These are phyloP conservation scores for Podarcis raffonei DNA, from an alignment of 2,113 vertebrate species.

Conservation along the genomic window DNA sequence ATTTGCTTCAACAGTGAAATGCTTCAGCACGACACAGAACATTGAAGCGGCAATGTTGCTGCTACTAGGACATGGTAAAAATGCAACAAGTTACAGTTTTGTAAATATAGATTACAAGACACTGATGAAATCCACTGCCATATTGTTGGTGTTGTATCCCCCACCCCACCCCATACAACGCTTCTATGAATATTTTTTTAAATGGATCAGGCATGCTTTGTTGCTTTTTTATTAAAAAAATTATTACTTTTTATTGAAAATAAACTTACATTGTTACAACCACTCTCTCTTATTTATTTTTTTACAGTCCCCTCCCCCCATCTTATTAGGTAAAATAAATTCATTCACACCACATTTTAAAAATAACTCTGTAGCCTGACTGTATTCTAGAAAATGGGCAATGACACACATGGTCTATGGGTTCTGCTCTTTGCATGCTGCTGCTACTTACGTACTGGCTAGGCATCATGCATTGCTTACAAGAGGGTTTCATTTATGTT, in stretches of 20 bases:
- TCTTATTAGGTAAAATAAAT: slow-evolving; percentile 31
- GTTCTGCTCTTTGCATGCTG: slow-evolving; percentile 80
- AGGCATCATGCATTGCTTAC: slow-evolving; percentile 86
- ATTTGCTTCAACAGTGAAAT: slow-evolving; percentile 65
- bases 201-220: slow-evolving; percentile 51
- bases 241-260: neutral
- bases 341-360: slow-evolving; percentile 24
- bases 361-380: slow-evolving; percentile 34
- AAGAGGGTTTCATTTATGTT: slow-evolving; percentile 74
- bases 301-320: neutral
- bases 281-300: slow-evolving; percentile 5
- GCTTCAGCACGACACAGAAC: slow-evolving; percentile 62
- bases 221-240: slow-evolving; percentile 31
- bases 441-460: slow-evolving; percentile 84
- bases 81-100: slow-evolving; percentile 38
- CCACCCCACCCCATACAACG: slow-evolving; percentile 14
- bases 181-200: slow-evolving; percentile 17
- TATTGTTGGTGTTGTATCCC: slow-evolving; percentile 9
- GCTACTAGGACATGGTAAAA: slow-evolving; percentile 42
- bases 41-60: slow-evolving; percentile 52
- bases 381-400: slow-evolving; percentile 25
- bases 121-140: slow-evolving; percentile 43
- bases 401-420: neutral
- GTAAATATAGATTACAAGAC: slow-evolving; percentile 46
- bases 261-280: neutral